Evolutionary conservation across 2,797 vertebrate genomes (phyloP).

Genomic region (Malurus splendens): DNA sequence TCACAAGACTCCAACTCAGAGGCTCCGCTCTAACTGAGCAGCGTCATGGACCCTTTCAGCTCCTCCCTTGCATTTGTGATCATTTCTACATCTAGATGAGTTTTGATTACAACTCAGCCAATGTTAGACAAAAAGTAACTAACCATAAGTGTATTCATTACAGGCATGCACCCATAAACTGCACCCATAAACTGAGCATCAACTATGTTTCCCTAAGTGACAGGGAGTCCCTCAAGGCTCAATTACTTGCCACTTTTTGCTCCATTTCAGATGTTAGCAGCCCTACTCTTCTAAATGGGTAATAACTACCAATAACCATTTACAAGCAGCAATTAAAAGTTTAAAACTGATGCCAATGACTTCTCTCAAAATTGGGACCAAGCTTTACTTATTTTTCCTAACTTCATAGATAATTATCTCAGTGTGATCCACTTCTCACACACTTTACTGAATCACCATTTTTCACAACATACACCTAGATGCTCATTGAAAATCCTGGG

Average conservation of each 20-base stretch:
- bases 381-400: constrained; percentile 19
- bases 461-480: not conserved
- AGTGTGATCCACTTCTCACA: constrained; percentile 22
- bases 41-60: not conserved
- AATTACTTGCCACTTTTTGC: constrained; percentile 60
- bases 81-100: constrained; percentile 13
- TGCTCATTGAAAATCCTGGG: not conserved
- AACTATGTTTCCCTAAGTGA: constrained; percentile 42
- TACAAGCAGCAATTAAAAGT: constrained; percentile 46
- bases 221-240: constrained; percentile 55
- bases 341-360: constrained; percentile 19
- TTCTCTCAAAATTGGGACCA: constrained; percentile 20
- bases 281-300: constrained; percentile 29
- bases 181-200: not conserved
- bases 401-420: constrained; percentile 45
- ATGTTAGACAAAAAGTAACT: constrained; percentile 37
- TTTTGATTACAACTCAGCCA: constrained; percentile 51
- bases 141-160: constrained; percentile 46
- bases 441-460: constrained; percentile 15
- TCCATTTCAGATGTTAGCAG: constrained; percentile 58
- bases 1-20: not conserved
- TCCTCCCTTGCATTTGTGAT: not conserved
- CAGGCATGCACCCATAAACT: constrained; percentile 38
- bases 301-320: constrained; percentile 48
- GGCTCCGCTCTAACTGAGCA: not conserved